A percentile compares a stretch with the other conserved stretches of the same genome.
phyloP scores from a whole-genome alignment of 2,888 invertebrate species.

The Griposia aprilina region DNA sequence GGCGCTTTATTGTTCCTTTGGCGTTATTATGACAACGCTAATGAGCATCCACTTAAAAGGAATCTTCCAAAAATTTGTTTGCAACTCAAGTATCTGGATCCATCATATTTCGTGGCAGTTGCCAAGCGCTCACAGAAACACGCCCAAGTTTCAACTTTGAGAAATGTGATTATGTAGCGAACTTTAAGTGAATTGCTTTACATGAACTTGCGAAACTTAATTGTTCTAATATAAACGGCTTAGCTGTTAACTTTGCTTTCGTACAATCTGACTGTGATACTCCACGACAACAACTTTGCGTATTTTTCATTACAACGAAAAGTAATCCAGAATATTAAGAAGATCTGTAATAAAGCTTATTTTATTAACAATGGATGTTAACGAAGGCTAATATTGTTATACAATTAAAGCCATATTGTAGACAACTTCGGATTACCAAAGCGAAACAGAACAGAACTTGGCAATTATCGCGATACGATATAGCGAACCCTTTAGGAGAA shows the following conservation, averaged over 20 bases:
- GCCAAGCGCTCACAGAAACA: conserved; percentile 69
- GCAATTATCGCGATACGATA: conserved; percentile 71
- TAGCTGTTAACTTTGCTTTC: conserved; percentile 81
- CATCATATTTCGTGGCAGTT: conserved; percentile 74
- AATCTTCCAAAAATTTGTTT: conserved; percentile 72
- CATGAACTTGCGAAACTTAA: conserved; percentile 85
- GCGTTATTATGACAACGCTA: conserved; percentile 65
- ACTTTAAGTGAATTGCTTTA: conserved; percentile 87
- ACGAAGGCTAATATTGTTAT: conserved; percentile 66
- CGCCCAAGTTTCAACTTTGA: conserved; percentile 79
- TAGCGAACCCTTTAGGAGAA: conserved; percentile 69
- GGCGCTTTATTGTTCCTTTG: conserved; percentile 52
- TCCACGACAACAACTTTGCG: conserved; percentile 20
- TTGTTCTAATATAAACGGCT: conserved; percentile 86
- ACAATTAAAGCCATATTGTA: conserved; percentile 65
- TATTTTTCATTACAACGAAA: conserved; percentile 31
- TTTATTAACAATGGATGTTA: conserved; percentile 64
- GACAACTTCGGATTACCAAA: conserved; percentile 61
- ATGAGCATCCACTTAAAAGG: conserved; percentile 72
- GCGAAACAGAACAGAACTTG: conserved; percentile 70
- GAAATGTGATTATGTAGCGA: conserved; percentile 86
- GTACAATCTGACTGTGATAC: conserved; percentile 74
- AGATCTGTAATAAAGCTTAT: conserved; percentile 31
- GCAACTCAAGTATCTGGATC: conserved; percentile 73
- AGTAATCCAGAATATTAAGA: conserved; percentile 27